phyloP scores from a whole-genome alignment of 2,797 vertebrate genomes.

The Peromyscus nudipes region DNA sequence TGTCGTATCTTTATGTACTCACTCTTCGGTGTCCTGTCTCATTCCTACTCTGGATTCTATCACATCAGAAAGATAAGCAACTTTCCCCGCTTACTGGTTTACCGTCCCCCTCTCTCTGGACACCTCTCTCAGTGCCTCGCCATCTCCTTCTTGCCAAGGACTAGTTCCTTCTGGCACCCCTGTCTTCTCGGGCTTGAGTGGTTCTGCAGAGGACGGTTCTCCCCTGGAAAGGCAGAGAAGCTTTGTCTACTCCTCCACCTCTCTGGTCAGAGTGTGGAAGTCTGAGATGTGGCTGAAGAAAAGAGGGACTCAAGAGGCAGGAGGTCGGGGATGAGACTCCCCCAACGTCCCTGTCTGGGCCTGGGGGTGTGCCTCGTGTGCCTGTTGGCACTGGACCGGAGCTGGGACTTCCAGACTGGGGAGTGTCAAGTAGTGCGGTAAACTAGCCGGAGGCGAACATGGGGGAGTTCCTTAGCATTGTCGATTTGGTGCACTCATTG shows the following conservation, averaged over 20 bases:
- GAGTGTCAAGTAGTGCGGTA: neutral
- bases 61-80: constrained; percentile 54
- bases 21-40: neutral
- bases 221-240: neutral
- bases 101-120: constrained; percentile 5
- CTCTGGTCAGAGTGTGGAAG: neutral
- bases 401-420: neutral
- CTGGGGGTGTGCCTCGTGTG: neutral
- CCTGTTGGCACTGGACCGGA: neutral
- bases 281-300: constrained; percentile 24
- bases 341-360: neutral
- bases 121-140: neutral
- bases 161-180: neutral
- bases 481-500: constrained; percentile 34
- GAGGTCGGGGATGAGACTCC: neutral
- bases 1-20: neutral
- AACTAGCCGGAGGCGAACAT: neutral
- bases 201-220: neutral
- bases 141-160: neutral
- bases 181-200: neutral
- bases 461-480: neutral
- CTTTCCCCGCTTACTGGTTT: neutral
- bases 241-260: neutral
- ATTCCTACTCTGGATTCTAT: neutral
- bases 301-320: constrained; percentile 12